A percentile compares a stretch with the other conserved stretches of the same genome.
Evolutionary conservation across 2,797 vertebrate genomes (phyloP).

Genomic region (Enteromius thamalakanensis): DNA sequence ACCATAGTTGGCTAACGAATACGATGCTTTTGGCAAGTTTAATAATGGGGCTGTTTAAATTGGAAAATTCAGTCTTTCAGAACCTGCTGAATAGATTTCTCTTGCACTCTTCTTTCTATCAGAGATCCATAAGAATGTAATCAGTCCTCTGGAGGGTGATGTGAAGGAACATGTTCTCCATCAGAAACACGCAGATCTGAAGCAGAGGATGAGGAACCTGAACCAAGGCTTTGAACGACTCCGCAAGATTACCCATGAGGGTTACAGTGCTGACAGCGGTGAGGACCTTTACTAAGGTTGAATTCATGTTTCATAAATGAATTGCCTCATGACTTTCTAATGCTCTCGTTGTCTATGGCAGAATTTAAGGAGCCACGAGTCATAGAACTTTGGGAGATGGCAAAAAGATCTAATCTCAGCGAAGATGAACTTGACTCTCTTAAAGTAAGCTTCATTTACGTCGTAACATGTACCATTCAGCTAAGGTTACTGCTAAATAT

Average conservation of each 20-base stretch:
- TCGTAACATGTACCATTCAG: not conserved
- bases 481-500: not conserved
- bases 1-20: not conserved
- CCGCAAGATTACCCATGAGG: slow-evolving; percentile 89
- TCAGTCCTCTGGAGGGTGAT: slow-evolving; percentile 83
- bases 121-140: slow-evolving; percentile 91
- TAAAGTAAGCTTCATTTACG: slow-evolving; percentile 76
- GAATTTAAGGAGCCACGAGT: slow-evolving; percentile 95
- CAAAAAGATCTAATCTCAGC: slow-evolving; percentile 87
- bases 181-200: slow-evolving; percentile 87
- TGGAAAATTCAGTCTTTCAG: not conserved
- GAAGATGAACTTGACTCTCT: slow-evolving; percentile 90
- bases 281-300: slow-evolving; percentile 44
- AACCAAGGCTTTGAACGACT: slow-evolving; percentile 92
- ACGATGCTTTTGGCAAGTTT: not conserved
- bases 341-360: slow-evolving; percentile 57
- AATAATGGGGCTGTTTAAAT: not conserved
- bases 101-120: slow-evolving; percentile 32
- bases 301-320: not conserved
- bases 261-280: slow-evolving; percentile 86
- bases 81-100: not conserved
- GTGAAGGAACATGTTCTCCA: slow-evolving; percentile 80
- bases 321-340: not conserved
- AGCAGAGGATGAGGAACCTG: slow-evolving; percentile 87
- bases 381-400: slow-evolving; percentile 95